These are phyloP conservation scores for Athripsodes cinereus DNA, from an alignment of 2,888 invertebrate species.

Conservation along the genomic window DNA sequence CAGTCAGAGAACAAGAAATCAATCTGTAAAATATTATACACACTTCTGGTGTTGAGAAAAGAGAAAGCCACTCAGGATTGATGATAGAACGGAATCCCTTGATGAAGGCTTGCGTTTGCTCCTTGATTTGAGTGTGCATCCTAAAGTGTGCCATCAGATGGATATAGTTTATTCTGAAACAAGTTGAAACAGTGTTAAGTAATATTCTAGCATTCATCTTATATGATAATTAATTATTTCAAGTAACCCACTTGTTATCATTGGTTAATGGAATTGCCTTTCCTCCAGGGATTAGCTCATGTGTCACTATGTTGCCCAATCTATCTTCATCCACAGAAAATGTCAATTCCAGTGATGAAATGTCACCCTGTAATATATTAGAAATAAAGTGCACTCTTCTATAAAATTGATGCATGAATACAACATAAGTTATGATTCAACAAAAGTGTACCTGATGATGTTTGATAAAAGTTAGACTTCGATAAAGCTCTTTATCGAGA, in stretches of 20 bases:
- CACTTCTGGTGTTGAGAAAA: constrained; percentile 96
- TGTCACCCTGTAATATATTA: constrained; percentile 60
- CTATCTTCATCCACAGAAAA: constrained; percentile 95
- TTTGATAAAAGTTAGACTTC: constrained; percentile 93
- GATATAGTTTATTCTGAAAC: constrained; percentile 88
- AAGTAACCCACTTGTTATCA: constrained; percentile 77
- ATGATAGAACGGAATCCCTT: constrained; percentile 94
- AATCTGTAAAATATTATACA: too few relatives aligned
- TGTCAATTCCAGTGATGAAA: constrained; percentile 87
- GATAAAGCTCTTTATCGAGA: constrained; percentile 90
- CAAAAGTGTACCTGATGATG: constrained; percentile 65
- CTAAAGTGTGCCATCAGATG: constrained; percentile 98
- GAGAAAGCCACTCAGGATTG: constrained; percentile 87
- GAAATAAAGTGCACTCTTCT: neutral
- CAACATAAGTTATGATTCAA: neutral
- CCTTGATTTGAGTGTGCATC: constrained; percentile 96
- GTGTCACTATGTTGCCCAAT: constrained; percentile 88
- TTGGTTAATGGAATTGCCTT: constrained; percentile 89
- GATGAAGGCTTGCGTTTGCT: constrained; percentile 95
- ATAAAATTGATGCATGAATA: neutral
- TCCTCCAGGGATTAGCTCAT: constrained; percentile 94
- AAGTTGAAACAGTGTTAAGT: neutral
- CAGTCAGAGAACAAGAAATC: neutral
- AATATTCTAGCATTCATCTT: neutral
- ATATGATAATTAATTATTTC: neutral